phyloP scores from a whole-genome alignment of 2,113 vertebrate genomes.

The Zingel zingel region DNA sequence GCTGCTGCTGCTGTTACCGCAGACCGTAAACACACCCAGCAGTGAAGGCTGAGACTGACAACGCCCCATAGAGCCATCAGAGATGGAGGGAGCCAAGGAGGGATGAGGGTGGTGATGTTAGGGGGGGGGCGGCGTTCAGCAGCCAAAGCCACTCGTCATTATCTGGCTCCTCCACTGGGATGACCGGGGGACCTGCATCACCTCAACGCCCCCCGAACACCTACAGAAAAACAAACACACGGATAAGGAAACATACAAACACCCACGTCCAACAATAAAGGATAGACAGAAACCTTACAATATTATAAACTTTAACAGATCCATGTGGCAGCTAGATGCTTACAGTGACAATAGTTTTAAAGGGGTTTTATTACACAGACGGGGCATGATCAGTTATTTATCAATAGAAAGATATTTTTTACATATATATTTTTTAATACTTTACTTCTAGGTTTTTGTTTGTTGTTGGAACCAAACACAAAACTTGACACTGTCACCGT shows the following conservation, averaged over 20 bases:
- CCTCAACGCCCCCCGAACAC: constrained; percentile 89
- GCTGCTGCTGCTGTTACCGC: constrained; percentile 75
- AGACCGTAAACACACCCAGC: constrained; percentile 88
- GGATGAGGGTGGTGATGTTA: constrained; percentile 73
- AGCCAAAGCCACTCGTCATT: constrained; percentile 85
- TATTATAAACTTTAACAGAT: background rate
- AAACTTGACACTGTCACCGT: background rate
- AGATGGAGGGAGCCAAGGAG: constrained; percentile 84
- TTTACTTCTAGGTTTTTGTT: background rate
- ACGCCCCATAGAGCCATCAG: constrained; percentile 99
- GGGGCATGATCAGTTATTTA: background rate
- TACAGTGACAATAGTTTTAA: background rate
- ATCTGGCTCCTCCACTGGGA: constrained; percentile 92
- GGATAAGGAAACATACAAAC: constrained; percentile 20
- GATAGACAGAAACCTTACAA: background rate
- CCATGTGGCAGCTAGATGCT: background rate
- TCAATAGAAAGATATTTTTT: background rate
- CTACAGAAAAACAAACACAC: constrained; percentile 71
- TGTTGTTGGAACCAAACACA: background rate
- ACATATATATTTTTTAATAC: background rate
- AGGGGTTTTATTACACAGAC: background rate
- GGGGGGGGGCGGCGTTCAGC: constrained; percentile 73
- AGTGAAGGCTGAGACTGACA: constrained; percentile 95
- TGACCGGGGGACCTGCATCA: constrained; percentile 91
- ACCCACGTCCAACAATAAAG: background rate